A percentile compares a stretch with the other conserved stretches of the same genome.
phyloP scores from a whole-genome alignment of 1,140 invertebrate species.

The Whitmania pigra region DNA sequence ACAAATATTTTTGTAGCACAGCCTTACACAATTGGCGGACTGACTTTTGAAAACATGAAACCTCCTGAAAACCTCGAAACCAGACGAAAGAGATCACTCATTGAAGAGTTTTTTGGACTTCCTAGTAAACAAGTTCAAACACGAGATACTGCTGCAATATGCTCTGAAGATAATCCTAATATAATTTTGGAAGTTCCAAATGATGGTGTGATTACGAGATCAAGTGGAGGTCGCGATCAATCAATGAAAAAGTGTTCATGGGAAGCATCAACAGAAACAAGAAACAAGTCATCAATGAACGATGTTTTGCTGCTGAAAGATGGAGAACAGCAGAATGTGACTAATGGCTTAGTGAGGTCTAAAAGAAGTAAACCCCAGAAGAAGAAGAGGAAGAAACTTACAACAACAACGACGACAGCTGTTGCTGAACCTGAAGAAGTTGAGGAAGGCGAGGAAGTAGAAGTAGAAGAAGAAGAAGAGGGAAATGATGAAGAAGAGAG shows the following conservation, averaged over 20 bases:
- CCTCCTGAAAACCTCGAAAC: background rate
- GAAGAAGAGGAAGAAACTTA: background rate
- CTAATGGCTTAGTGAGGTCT: too few species aligned
- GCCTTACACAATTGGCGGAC: constrained; percentile 18
- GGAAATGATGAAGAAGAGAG: background rate
- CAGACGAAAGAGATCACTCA: background rate
- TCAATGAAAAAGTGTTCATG: too few species aligned
- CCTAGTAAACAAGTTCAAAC: background rate
- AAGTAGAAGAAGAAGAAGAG: background rate
- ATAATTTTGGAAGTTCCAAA: background rate
- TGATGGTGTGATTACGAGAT: too few species aligned
- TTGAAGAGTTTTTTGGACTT: background rate
- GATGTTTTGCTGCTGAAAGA: too few species aligned
- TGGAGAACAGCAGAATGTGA: too few species aligned
- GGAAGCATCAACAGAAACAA: too few species aligned
- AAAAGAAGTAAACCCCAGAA: too few species aligned
- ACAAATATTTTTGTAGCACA: constrained; percentile 45
- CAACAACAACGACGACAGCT: background rate
- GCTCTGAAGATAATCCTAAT: background rate
- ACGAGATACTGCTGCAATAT: background rate
- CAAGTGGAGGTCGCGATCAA: too few species aligned
- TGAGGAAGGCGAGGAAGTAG: background rate
- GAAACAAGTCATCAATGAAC: too few species aligned
- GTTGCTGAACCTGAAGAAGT: background rate
- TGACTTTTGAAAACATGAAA: constrained; percentile 22